Percentiles rank a stretch among this genome's conserved stretches.
Conservation (phyloP, 2,113 vertebrate species). For the mouse (Mus musculus) region DNA sequence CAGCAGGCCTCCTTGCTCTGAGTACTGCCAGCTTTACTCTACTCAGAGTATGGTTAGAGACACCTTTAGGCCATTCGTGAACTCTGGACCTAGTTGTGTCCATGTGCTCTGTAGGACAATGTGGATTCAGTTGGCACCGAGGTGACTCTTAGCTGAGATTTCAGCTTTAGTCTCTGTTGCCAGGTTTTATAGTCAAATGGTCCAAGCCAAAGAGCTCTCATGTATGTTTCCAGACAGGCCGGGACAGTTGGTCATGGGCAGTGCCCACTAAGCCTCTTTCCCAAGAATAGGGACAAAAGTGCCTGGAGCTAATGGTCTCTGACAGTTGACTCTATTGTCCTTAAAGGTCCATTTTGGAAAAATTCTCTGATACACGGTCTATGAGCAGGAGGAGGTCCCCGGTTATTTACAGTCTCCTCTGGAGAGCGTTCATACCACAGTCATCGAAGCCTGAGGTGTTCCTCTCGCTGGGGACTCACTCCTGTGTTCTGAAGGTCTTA, state of each 20-base stretch:
- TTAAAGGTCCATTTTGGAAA: not conserved
- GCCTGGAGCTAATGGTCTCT: not conserved
- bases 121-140: not conserved
- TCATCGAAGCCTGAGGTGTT: not conserved
- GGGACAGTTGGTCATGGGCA: not conserved
- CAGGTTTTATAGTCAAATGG: not conserved
- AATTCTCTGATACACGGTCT: not conserved
- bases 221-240: not conserved
- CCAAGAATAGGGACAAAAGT: not conserved
- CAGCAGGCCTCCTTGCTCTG: not conserved
- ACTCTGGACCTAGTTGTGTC: not conserved
- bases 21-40: rapidly evolving
- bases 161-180: not conserved
- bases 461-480: not conserved
- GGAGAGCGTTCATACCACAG: rapidly evolving
- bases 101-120: rapidly evolving
- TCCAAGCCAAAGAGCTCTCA: not conserved
- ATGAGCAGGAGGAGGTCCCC: not conserved
- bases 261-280: not conserved
- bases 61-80: not conserved
- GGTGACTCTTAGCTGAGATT: not conserved
- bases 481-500: not conserved
- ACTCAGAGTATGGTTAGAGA: not conserved
- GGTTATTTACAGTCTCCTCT: not conserved
- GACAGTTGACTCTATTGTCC: not conserved